Percentiles rank a stretch among this genome's conserved stretches.
Conservation (phyloP, 1,140 invertebrate species). For the Aphelinus certus region DNA sequence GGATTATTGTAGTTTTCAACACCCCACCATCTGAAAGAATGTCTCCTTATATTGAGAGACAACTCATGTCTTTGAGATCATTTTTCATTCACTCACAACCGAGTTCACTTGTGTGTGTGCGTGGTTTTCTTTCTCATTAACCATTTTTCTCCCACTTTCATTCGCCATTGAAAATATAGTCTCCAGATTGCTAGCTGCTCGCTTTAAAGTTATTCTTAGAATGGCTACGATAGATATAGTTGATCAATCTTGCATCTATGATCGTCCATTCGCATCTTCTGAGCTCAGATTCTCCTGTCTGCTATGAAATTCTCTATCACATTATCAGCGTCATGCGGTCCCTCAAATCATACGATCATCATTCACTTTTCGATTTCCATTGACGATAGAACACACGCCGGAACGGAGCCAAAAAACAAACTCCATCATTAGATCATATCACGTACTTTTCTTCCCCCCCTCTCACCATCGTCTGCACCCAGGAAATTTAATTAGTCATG, state of each 20-base stretch:
- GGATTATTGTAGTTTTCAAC: conserved; percentile 64
- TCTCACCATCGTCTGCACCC: conserved; percentile 21
- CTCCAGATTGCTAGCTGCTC: conserved; percentile 55
- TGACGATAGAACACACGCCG: too few species aligned
- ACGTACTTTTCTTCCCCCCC: conserved; percentile 3
- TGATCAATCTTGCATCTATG: conserved; percentile 47
- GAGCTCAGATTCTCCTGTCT: too few species aligned
- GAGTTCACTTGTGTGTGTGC: conserved; percentile 52
- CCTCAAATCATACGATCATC: conserved; percentile 28
- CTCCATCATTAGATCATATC: neutral
- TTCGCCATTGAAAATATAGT: conserved; percentile 52
- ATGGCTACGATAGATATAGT: conserved; percentile 49
- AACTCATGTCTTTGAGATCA: conserved; percentile 10
- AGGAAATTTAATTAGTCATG: conserved; percentile 37
- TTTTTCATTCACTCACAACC: conserved; percentile 43
- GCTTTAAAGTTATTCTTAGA: conserved; percentile 47
- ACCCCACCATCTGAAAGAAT: conserved; percentile 37
- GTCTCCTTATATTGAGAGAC: neutral
- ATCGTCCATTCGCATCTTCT: too few species aligned
- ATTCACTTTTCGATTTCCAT: too few species aligned
- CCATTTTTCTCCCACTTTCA: conserved; percentile 44
- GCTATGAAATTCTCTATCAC: neutral
- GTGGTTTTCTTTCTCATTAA: conserved; percentile 60
- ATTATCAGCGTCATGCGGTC: neutral
- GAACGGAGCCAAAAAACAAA: too few species aligned